Conservation (phyloP, 2,797 vertebrate genomes). For the Nannoperca obscura region DNA sequence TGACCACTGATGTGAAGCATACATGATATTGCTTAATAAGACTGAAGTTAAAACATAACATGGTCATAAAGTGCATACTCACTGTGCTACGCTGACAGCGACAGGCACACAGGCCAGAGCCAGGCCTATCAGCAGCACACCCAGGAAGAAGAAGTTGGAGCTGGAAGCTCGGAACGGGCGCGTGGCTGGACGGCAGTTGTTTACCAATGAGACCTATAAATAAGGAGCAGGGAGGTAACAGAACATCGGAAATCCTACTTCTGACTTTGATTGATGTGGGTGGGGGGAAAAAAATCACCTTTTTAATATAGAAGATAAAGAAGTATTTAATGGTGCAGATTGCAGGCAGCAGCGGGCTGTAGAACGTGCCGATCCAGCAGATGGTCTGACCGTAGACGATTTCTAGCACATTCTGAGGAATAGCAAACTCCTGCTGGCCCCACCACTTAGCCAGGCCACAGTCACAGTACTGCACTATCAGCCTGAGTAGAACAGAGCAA, state of each 20-base stretch:
- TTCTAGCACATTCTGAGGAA: constrained; percentile 94
- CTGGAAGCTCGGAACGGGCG: constrained; percentile 93
- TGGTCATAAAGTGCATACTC: constrained; percentile 65
- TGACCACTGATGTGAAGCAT: background rate
- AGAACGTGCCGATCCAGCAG: constrained; percentile 97
- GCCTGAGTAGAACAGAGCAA: constrained; percentile 76
- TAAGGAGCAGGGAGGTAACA: background rate
- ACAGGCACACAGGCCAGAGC: constrained; percentile 90
- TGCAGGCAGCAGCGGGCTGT: constrained; percentile 93
- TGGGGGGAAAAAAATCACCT: constrained; percentile 77
- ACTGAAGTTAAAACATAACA: background rate
- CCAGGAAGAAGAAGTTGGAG: constrained; percentile 95
- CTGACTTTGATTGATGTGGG: background rate
- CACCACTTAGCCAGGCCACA: constrained; percentile 87
- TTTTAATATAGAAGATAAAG: constrained; percentile 96
- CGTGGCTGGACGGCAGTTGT: constrained; percentile 90
- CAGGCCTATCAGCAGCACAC: constrained; percentile 92
- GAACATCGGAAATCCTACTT: background rate
- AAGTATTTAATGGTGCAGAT: constrained; percentile 95
- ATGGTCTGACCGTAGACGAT: constrained; percentile 97
- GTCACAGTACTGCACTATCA: constrained; percentile 90
- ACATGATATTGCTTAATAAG: background rate
- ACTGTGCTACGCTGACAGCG: constrained; percentile 90
- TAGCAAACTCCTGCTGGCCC: constrained; percentile 92
- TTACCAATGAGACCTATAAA: constrained; percentile 88